Conservation (phyloP, 2,113 vertebrate genomes). For the Odontesthes bonariensis region DNA sequence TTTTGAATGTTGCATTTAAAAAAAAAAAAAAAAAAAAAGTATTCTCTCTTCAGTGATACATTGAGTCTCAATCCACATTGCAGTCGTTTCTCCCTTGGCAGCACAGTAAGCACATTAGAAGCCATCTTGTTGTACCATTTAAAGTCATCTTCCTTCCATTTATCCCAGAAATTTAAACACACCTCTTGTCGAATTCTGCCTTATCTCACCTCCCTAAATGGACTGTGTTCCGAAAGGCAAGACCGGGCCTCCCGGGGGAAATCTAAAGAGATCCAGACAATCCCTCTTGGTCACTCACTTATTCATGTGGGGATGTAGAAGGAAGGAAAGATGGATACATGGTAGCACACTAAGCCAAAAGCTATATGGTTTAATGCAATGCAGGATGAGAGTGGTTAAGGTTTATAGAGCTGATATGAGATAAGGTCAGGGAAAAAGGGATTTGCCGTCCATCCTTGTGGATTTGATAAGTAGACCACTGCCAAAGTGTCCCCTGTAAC, state of each 20-base stretch:
- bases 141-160: conserved; percentile 6
- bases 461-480: conserved; percentile 67
- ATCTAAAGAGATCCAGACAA: conserved; percentile 59
- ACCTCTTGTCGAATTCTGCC: conserved; percentile 14
- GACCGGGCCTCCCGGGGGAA: conserved; percentile 53
- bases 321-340: conserved; percentile 25
- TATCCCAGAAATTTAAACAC: conserved; percentile 15
- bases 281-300: conserved; percentile 58
- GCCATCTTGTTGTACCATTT: conserved; percentile 27
- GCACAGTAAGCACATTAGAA: conserved; percentile 17
- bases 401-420: conserved; percentile 57
- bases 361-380: conserved; percentile 58
- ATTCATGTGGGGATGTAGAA: conserved; percentile 62
- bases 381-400: conserved; percentile 57
- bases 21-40: too few species aligned
- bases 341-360: conserved; percentile 43
- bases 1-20: conserved; percentile 38
- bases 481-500: conserved; percentile 41
- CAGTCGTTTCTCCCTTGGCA: not conserved
- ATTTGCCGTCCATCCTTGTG: conserved; percentile 63
- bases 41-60: conserved; percentile 39
- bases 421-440: conserved; percentile 63
- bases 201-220: conserved; percentile 40
- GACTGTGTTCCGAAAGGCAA: conserved; percentile 32
- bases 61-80: conserved; percentile 1